Evolutionary conservation across 2,113 vertebrate species (phyloP).

Genomic region (Dasypus novemcinctus): DNA sequence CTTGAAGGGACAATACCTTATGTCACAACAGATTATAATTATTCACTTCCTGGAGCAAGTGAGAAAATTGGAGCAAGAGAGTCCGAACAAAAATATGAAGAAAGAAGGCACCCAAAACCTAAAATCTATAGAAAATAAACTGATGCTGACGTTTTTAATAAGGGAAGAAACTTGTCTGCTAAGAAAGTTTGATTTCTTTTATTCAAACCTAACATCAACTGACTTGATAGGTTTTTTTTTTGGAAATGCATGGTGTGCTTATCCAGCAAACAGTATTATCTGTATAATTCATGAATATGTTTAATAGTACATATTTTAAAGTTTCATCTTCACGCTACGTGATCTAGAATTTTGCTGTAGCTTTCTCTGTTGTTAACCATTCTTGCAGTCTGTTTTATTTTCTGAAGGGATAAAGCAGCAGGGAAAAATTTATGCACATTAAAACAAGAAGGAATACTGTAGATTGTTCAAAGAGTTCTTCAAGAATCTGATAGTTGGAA

Average conservation of each 20-base stretch:
- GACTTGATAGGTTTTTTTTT: background rate
- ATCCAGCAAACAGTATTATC: accelerated
- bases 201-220: background rate
- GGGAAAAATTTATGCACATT: background rate
- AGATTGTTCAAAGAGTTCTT: background rate
- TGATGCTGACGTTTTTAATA: accelerated
- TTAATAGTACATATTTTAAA: too few relatives aligned
- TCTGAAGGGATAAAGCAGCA: background rate
- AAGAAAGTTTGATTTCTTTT: accelerated
- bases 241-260: accelerated
- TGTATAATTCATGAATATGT: conserved; percentile 34
- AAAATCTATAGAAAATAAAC: background rate
- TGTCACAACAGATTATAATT: conserved; percentile 91
- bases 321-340: background rate
- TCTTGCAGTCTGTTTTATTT: background rate
- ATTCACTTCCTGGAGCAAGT: conserved; percentile 86
- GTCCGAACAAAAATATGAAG: conserved; percentile 78
- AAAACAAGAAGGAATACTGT: background rate
- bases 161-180: background rate
- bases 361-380: accelerated
- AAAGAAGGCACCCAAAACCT: conserved; percentile 38
- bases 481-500: background rate
- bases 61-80: conserved; percentile 87
- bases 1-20: conserved; percentile 90
- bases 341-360: background rate